Base-by-base conservation (phyloP, 2,113 vertebrate genomes). In the Empidonax traillii region DNA sequence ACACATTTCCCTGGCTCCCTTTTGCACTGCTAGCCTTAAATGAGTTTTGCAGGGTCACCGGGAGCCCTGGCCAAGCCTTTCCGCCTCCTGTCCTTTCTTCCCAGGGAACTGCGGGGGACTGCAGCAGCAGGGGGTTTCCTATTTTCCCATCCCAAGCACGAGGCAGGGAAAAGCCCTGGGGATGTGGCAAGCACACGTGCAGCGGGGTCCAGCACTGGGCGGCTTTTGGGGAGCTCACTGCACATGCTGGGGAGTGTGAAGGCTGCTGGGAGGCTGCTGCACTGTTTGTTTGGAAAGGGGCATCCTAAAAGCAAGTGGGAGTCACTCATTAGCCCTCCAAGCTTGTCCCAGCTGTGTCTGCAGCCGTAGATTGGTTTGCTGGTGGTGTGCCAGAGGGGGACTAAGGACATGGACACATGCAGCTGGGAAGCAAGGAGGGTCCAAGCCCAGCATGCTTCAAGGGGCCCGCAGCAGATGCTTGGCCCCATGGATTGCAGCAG, bases 161-260 rank as follows among this genome's bases (percentile, higher is more conserved):
- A 63, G 62, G 85, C 84, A 35, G 73, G 22, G 5, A 0, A 73
- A 55, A 68, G 41, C 61, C 73, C 73, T 21, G 19, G 71, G 90
- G 83, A 52, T 30, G 49, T 1, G 3, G 25, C n/a, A 4, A 33
- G 75, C 25, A 14, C 84, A 35, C 3, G 33, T 85, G 90, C 35
- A 13, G 47, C 0, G 0, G 67, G 37, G 19, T 61, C 53, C 0
- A 2, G 33, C 1, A 4, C 31, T 0, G 0, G 53, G 35, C 0
- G 0, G 63, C 14, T 79, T 82, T 51, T 0, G 8, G 71, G 82
- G 63, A 56, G 58, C 78, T 51, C 17, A 4, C 43, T 33, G 33
- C 55, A 8, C 1, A 1, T 43, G 69, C 82, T 35, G 58, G 46
- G n/a, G 25, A 31, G 58, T 12, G 49, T 6, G 43, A 27, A 71